Evolutionary conservation across 30 jellyfish, hydroid and myxozoan species (phyloP).

Genomic region (Aurelia sp.): DNA sequence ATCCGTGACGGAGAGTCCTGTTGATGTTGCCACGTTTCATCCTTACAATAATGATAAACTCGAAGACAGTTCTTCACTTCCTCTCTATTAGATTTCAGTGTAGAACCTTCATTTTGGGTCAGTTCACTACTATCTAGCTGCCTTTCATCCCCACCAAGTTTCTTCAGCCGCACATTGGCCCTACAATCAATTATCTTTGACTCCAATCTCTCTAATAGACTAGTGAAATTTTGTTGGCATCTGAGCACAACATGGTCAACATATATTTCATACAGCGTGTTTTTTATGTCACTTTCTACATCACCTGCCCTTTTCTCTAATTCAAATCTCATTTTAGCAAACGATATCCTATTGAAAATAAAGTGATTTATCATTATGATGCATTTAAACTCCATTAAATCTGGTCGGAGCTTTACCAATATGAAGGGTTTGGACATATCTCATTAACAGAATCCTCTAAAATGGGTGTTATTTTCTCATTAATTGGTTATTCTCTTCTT

Average conservation of each 20-base stretch:
- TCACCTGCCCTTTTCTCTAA: slow-evolving; percentile 13
- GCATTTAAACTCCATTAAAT: background rate
- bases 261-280: slow-evolving; percentile 39
- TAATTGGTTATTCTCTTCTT: too few species aligned
- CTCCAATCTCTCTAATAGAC: slow-evolving; percentile 18
- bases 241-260: background rate
- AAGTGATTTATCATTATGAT: background rate
- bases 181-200: too few species aligned
- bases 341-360: background rate
- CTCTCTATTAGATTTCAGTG: too few species aligned
- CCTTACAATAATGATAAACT: too few species aligned
- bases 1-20: too few species aligned
- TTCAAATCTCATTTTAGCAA: slow-evolving; percentile 13
- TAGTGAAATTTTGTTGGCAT: slow-evolving; percentile 6
- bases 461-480: background rate
- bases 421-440: background rate
- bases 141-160: background rate
- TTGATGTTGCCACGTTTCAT: too few species aligned
- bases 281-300: background rate
- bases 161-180: too few species aligned
- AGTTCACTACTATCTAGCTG: too few species aligned
- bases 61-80: too few species aligned
- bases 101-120: too few species aligned
- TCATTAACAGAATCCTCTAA: background rate
- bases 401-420: background rate